Evolutionary conservation across 2,113 vertebrate species (phyloP).

Genomic region (Nothocercus julius): DNA sequence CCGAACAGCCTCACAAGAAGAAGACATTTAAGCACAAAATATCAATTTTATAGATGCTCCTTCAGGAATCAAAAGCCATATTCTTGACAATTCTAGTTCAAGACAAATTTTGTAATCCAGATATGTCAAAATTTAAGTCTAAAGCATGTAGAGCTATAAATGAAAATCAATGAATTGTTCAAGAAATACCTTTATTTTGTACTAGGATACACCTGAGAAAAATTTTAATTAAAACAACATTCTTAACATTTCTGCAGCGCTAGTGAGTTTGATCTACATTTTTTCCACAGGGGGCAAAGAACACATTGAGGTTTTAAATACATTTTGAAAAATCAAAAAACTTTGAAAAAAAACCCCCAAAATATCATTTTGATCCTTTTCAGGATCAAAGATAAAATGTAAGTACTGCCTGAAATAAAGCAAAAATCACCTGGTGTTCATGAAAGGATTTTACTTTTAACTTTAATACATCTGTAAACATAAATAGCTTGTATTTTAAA

Average conservation of each 20-base stretch:
- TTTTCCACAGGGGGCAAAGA: background rate
- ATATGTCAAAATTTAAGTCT: background rate
- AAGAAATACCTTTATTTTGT: slow-evolving; percentile 15
- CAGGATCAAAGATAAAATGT: background rate
- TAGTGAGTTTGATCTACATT: background rate
- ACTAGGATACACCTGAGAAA: background rate
- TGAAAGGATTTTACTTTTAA: background rate
- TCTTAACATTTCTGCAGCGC: background rate
- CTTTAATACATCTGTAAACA: background rate
- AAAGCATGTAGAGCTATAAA: background rate
- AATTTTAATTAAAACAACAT: background rate
- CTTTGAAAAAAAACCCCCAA: background rate
- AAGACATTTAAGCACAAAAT: background rate
- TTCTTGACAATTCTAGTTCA: background rate
- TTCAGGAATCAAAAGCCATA: background rate
- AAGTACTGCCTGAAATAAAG: background rate
- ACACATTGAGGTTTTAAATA: background rate
- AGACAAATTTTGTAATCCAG: background rate
- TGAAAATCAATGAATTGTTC: background rate
- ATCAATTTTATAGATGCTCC: background rate
- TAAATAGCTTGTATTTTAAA: background rate
- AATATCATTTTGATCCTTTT: background rate
- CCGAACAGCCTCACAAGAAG: background rate
- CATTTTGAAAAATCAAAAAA: background rate
- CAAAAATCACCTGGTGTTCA: background rate